Conservation (phyloP, 2,797 vertebrate genomes). For the Nyctibius grandis region DNA sequence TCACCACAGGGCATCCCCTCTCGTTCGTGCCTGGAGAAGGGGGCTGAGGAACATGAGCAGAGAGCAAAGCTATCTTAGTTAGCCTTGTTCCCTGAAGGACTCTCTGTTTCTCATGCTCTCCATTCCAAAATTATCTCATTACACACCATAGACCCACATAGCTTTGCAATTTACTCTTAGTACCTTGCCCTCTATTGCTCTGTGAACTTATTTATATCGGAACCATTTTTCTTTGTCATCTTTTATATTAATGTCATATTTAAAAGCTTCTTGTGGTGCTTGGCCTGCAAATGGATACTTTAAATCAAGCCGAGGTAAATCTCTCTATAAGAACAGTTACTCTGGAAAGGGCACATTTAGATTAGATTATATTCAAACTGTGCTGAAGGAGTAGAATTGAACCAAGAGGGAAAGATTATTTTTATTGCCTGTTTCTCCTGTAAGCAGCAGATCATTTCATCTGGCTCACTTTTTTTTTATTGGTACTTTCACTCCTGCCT, state of each 20-base stretch:
- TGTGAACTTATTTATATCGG: background rate
- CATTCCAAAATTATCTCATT: background rate
- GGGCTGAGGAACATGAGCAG: background rate
- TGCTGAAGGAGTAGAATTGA: background rate
- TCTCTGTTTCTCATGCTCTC: background rate
- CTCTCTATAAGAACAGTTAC: background rate
- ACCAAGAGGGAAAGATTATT: background rate
- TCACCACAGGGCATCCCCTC: background rate
- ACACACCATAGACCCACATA: background rate
- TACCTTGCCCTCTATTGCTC: background rate
- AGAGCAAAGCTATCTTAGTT: background rate
- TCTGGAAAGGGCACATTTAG: background rate
- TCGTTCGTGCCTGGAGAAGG: background rate
- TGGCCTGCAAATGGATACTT: background rate
- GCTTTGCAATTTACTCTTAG: background rate
- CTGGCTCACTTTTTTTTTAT: constrained; percentile 66
- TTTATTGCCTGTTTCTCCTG: constrained; percentile 2
- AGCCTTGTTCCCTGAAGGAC: background rate
- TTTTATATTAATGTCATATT: background rate
- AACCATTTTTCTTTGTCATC: background rate
- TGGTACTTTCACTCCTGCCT: constrained; percentile 61
- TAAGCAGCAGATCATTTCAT: constrained; percentile 68
- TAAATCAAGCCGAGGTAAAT: background rate
- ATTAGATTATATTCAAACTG: background rate
- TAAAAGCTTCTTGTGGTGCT: background rate